Conservation (phyloP, 1,140 invertebrate species). For the Trichonephila clavata region DNA sequence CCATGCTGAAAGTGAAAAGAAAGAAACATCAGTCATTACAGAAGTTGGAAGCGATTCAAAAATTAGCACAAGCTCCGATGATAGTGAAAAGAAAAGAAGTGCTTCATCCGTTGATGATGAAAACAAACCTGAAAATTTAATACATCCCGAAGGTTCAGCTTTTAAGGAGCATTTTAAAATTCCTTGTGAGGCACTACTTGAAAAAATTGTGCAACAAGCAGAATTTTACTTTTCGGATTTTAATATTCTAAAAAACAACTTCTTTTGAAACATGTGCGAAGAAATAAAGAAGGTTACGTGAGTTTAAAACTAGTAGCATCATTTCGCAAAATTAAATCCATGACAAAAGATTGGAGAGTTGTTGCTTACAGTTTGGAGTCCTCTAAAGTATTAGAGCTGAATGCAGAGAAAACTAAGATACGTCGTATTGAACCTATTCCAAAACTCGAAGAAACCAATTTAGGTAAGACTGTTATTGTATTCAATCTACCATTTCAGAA, state of each 20-base stretch:
- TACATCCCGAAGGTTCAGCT: not conserved
- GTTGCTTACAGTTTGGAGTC: conserved; percentile 90
- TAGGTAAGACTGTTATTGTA: conserved; percentile 92
- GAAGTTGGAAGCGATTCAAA: not conserved
- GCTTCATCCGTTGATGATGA: not conserved
- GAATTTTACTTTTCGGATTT: conserved; percentile 97
- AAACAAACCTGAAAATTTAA: not conserved
- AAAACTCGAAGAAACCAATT: conserved; percentile 92
- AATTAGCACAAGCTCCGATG: not conserved
- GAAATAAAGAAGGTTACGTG: conserved; percentile 96
- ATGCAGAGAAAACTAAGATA: conserved; percentile 94
- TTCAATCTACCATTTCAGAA: conserved; percentile 91
- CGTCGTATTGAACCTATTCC: conserved; percentile 91
- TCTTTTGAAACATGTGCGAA: conserved; percentile 95
- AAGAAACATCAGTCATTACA: not conserved
- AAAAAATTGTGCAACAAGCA: conserved; percentile 86
- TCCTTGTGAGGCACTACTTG: conserved; percentile 15
- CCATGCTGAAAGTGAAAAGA: not conserved
- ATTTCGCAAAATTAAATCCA: conserved; percentile 86
- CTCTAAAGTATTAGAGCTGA: conserved; percentile 92
- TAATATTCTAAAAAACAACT: conserved; percentile 96
- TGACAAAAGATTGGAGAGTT: conserved; percentile 95
- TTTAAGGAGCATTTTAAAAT: conserved; percentile 12
- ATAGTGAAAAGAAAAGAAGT: not conserved
- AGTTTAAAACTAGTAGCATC: conserved; percentile 88